These are phyloP conservation scores for Neogobius melanostomus DNA, from an alignment of 2,113 vertebrate genomes.

Conservation along the genomic window DNA sequence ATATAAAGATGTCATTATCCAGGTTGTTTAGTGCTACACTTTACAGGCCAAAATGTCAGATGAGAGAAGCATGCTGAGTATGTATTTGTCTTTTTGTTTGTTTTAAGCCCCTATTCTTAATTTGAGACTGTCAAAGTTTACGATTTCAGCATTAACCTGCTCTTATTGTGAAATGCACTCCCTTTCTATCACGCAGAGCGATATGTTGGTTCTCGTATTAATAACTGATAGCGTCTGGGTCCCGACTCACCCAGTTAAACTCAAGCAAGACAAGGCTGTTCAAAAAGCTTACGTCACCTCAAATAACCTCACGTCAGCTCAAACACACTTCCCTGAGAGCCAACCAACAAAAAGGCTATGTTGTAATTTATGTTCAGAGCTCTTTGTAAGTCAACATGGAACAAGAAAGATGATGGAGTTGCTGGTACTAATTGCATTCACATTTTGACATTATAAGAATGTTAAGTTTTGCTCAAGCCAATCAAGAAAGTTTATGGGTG, in stretches of 20 bases:
- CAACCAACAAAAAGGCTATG: background rate
- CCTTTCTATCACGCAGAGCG: too few species aligned
- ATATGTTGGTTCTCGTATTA: background rate
- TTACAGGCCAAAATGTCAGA: background rate
- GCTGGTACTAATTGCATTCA: background rate
- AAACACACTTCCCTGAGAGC: background rate
- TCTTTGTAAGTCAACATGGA: background rate
- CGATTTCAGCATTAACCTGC: background rate
- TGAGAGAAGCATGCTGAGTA: too few species aligned
- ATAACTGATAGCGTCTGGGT: background rate
- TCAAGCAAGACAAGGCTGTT: conserved; percentile 24
- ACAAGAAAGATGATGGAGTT: background rate
- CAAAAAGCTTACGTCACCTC: conserved; percentile 13
- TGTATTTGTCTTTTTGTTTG: too few species aligned
- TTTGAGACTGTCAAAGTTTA: background rate
- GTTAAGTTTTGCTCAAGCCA: background rate
- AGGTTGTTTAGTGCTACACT: background rate
- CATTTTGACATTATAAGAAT: background rate
- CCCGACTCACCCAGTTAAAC: conserved; percentile 7
- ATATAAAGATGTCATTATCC: conserved; percentile 19
- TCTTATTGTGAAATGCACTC: background rate
- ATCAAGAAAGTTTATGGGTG: background rate
- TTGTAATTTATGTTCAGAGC: background rate
- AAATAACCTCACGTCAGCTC: background rate
- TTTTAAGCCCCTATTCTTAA: background rate